phyloP scores from a whole-genome alignment of 2,113 vertebrate genomes.

The Varanus salvator region DNA sequence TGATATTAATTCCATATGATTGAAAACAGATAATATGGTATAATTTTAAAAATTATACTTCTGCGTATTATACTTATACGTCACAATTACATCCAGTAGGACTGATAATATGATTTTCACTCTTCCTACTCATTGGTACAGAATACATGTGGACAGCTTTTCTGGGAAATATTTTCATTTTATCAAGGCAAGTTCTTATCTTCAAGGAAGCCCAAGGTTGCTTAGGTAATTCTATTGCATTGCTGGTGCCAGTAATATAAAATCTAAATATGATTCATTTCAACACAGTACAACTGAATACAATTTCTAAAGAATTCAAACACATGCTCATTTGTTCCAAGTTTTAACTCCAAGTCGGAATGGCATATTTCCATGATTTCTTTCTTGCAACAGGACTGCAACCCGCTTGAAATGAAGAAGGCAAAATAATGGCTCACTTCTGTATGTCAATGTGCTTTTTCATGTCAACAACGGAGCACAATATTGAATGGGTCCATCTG shows the following conservation, averaged over 20 bases:
- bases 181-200: neutral
- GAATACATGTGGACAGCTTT: neutral
- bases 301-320: neutral
- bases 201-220: neutral
- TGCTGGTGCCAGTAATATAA: neutral
- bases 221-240: neutral
- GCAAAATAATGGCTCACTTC: neutral
- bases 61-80: neutral
- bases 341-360: neutral
- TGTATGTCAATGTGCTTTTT: neutral
- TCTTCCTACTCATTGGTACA: neutral
- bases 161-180: neutral
- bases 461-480: neutral
- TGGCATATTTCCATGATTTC: neutral
- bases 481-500: neutral
- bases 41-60: slow-evolving; percentile 45
- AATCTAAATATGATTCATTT: neutral
- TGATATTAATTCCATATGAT: slow-evolving; percentile 46
- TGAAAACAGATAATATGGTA: slow-evolving; percentile 49
- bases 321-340: neutral
- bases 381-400: neutral
- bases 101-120: neutral
- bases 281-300: neutral
- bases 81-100: slow-evolving; percentile 31
- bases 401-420: neutral